Base-by-base conservation (phyloP, 2,113 vertebrate genomes). In the Triplophysa rosa region DNA sequence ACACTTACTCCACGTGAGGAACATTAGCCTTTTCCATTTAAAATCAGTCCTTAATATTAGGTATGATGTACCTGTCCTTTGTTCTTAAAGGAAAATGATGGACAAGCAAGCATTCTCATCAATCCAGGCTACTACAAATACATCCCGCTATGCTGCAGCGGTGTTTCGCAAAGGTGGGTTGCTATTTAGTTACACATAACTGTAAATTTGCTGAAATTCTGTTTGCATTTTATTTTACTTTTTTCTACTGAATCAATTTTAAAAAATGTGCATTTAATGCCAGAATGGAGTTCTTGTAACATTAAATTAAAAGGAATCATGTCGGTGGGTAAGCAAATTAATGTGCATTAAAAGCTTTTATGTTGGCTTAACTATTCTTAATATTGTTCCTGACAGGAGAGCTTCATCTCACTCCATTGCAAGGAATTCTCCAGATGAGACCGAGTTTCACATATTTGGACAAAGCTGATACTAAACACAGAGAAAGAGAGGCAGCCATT, bases 371-470 rank as follows among this genome's bases (percentile, higher is more conserved):
- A 37, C 7, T 23, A 76, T 29, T 54, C 23, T 21, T 12, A 23
- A 12, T 69, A 52, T 24, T 76, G 10, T 58, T 75, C 2, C 12
- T 80, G 21, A 17, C 87, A 99, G 98, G 98, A 75, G 97, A 99
- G 88, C 94, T 99, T 84, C 98, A 99, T 76, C 80, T 99, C 85
- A 99, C 97, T 0, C 98, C 98, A 21, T 89, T 99, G 81, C 95
- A 96, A 1, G 97, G 98, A 80, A 98, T 99, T 90, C 93, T 99
- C 76, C 98, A 99, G 89, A 89, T 99, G 91, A 94, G 97, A 59
- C 98, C 98, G 61, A 98, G 96, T 87, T 99, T 99, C 87, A 93
- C 94, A 29, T 99, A 99, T 81, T 83, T 99, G 91, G 98, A 99
- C 88, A 98, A 96, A 88, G 98, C 97, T 0, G 98, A 99, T 79